Percentiles rank a stretch among this genome's conserved stretches.
Conservation (phyloP, 2,797 vertebrate species). For the Halcyon badia region DNA sequence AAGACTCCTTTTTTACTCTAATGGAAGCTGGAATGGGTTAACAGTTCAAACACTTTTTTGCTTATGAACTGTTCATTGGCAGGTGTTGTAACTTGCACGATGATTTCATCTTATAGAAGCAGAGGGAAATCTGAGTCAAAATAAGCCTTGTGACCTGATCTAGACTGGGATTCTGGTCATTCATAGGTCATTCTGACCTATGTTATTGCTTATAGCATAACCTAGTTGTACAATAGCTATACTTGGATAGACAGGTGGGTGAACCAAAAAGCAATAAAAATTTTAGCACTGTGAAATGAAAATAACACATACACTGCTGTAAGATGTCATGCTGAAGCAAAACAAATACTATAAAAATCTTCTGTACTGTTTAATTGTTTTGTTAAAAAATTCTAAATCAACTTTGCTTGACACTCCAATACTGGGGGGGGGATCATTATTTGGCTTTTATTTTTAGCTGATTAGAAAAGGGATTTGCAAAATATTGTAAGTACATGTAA, state of each 20-base stretch:
- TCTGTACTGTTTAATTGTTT: background rate
- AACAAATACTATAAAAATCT: constrained; percentile 10
- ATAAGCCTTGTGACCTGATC: background rate
- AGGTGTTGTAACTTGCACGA: background rate
- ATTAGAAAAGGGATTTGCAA: background rate
- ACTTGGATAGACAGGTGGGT: background rate
- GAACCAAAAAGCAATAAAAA: background rate
- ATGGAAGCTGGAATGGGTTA: background rate
- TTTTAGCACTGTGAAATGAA: background rate
- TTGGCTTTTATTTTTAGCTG: constrained; percentile 61
- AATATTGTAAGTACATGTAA: constrained; percentile 44
- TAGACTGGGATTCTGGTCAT: background rate
- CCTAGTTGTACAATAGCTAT: background rate
- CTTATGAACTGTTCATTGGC: background rate
- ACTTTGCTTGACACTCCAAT: constrained; percentile 10
- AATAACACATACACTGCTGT: background rate
- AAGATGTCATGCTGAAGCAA: background rate
- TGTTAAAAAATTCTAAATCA: constrained; percentile 40
- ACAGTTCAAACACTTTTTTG: background rate
- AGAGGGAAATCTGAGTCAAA: background rate
- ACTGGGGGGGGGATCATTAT: background rate
- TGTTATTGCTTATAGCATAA: background rate
- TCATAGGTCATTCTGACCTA: background rate
- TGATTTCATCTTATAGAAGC: background rate
- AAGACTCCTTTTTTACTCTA: background rate